Evolutionary conservation across 1,140 invertebrate species (phyloP).

Genomic region (Aphis craccivora): DNA sequence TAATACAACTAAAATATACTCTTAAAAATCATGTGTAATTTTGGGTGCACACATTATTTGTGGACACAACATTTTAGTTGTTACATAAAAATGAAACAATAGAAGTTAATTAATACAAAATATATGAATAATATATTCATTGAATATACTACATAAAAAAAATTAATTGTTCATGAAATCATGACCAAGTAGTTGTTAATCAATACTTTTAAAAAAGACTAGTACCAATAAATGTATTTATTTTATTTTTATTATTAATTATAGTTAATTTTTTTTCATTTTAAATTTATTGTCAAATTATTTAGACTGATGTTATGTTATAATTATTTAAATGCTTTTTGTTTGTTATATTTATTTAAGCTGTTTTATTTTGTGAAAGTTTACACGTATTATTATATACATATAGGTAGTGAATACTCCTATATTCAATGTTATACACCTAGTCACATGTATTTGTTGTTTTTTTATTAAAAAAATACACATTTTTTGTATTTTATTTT

Average conservation of each 20-base stretch:
- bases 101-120: neutral
- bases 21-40: neutral
- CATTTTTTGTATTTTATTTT: neutral
- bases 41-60: neutral
- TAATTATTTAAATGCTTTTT: conserved; percentile 26
- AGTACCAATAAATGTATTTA: neutral
- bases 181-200: neutral
- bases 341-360: conserved; percentile 27
- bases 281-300: neutral
- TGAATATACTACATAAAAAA: neutral
- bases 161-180: too few species aligned
- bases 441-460: neutral
- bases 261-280: neutral
- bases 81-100: neutral
- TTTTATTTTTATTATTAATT: neutral
- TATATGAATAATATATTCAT: neutral
- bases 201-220: neutral
- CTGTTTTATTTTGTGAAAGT: neutral
- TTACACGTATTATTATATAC: neutral
- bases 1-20: neutral
- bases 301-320: conserved; percentile 10
- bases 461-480: neutral
- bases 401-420: neutral
- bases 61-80: neutral
- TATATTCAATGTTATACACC: conserved; percentile 27